Evolutionary conservation across 2,888 invertebrate species (phyloP).

Genomic region (Gastracanthus pulcherrimus): DNA sequence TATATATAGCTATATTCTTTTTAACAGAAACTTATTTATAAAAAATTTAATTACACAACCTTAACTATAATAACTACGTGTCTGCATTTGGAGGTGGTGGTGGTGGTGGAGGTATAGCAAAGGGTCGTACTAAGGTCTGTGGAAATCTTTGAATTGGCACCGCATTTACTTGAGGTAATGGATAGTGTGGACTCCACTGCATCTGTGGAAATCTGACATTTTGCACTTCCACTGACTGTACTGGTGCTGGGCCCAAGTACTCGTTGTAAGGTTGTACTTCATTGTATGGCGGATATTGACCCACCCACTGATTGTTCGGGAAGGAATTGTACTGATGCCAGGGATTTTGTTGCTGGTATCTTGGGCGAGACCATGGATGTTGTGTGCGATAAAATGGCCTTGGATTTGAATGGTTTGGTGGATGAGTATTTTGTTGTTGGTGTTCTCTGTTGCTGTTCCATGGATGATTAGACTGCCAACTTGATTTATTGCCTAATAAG

Average conservation of each 20-base stretch:
- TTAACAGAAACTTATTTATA: constrained; percentile 43
- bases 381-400: constrained; percentile 51
- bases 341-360: constrained; percentile 49
- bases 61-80: constrained; percentile 14
- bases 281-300: constrained; percentile 34
- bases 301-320: constrained; percentile 55
- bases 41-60: constrained; percentile 34
- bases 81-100: constrained; percentile 60
- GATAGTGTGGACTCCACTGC: constrained; percentile 45
- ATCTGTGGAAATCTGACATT: constrained; percentile 26
- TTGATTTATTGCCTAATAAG: constrained; percentile 50
- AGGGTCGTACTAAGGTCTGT: constrained; percentile 26
- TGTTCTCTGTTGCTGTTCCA: constrained; percentile 66
- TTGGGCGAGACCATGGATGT: constrained; percentile 60
- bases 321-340: constrained; percentile 49
- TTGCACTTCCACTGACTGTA: constrained; percentile 15
- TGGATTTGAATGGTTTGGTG: neutral
- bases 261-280: constrained; percentile 35
- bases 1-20: constrained; percentile 23
- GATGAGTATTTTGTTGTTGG: constrained; percentile 39
- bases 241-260: neutral
- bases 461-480: constrained; percentile 70
- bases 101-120: constrained; percentile 59
- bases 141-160: constrained; percentile 27
- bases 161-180: constrained; percentile 29